phyloP scores from a whole-genome alignment of 2,888 invertebrate genomes.

The Lasius platythorax region DNA sequence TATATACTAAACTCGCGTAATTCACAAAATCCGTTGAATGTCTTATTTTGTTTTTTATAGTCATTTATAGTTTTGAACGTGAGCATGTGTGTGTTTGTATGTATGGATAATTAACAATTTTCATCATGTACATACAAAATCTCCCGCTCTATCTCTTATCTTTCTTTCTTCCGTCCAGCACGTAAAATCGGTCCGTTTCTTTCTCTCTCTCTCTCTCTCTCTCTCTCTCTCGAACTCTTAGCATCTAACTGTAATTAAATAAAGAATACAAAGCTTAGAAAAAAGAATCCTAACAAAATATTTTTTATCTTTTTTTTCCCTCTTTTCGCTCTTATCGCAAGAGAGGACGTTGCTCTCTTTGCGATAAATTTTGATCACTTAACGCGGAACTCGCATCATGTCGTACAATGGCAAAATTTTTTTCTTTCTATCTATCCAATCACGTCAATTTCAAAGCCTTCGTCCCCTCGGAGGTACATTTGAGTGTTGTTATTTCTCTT shows the following conservation, averaged over 20 bases:
- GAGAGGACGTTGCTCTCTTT: slow-evolving; percentile 20
- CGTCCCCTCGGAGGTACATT: background rate
- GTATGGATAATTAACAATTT: slow-evolving; percentile 59
- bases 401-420: background rate
- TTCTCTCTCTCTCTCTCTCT: slow-evolving; percentile 60
- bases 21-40: slow-evolving; percentile 36
- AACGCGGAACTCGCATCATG: background rate
- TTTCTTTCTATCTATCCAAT: background rate
- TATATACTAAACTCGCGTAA: slow-evolving; percentile 2
- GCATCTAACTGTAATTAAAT: slow-evolving; percentile 80
- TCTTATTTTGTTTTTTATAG: slow-evolving; percentile 40
- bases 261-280: slow-evolving; percentile 68
- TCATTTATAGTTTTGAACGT: slow-evolving; percentile 43
- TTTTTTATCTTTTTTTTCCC: background rate
- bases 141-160: slow-evolving; percentile 72
- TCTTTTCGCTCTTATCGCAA: slow-evolving; percentile 1
- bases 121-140: slow-evolving; percentile 74
- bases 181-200: slow-evolving; percentile 65
- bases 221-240: slow-evolving; percentile 72
- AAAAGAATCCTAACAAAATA: background rate
- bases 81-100: background rate
- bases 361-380: background rate
- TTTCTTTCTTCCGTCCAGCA: slow-evolving; percentile 74
- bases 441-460: background rate
- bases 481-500: background rate